Evolutionary conservation across 1,140 invertebrate species (phyloP).

Genomic region (Magallana gigas): DNA sequence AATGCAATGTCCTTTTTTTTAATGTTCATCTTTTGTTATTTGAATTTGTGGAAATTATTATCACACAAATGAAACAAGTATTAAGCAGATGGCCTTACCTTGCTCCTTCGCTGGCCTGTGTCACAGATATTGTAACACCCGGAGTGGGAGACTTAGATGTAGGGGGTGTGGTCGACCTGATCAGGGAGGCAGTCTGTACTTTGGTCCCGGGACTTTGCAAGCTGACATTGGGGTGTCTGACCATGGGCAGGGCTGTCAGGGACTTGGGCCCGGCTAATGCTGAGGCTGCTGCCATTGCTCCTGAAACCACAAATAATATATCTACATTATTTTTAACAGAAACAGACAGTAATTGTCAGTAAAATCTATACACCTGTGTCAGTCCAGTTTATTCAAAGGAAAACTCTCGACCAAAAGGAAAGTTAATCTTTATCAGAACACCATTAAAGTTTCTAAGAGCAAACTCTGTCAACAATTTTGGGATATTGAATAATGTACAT

Average conservation of each 20-base stretch:
- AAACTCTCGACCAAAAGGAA: no score
- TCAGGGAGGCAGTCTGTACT: conserved; percentile 13
- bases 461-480: no score
- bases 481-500: no score
- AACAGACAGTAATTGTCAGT: no score
- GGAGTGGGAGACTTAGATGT: conserved; percentile 16
- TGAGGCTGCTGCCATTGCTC: conserved; percentile 44
- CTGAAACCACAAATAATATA: conserved; percentile 8
- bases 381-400: no score
- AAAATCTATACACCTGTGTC: no score
- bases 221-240: conserved; percentile 22
- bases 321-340: not conserved
- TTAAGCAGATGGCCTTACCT: not conserved
- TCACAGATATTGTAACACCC: conserved; percentile 22
- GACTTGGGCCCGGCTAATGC: conserved; percentile 50
- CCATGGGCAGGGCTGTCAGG: conserved; percentile 38
- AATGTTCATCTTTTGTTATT: no score
- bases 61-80: not conserved
- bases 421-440: no score
- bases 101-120: conserved; percentile 38
- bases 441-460: no score
- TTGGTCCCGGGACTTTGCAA: conserved; percentile 26
- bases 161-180: conserved; percentile 47
- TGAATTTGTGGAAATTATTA: no score
- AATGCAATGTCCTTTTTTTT: no score